Base-by-base conservation (phyloP, 2,888 invertebrate genomes). In the Cyclophora albipunctata region DNA sequence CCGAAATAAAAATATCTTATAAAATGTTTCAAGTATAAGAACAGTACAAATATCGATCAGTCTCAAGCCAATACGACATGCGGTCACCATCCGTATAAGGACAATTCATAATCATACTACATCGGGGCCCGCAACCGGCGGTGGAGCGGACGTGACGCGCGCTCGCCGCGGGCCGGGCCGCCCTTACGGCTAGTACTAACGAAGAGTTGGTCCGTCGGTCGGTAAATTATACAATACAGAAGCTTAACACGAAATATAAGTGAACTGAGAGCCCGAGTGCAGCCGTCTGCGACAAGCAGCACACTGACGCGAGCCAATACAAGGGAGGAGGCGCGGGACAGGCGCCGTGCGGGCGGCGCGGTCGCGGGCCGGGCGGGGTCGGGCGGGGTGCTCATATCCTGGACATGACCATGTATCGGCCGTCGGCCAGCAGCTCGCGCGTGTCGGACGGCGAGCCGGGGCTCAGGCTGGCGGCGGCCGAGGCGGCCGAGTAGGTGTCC, bases 381-480 rank as follows among this genome's bases (percentile, higher is more conserved):
- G 67, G 3, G 7, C 52, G 55, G 54, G 20, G 5, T 46, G 63
- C 67, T 86, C 81, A 90, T 71, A 90, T 90, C 46, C 80, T 78
- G 52, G 89, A 89, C 87, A 89, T 85, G 57, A 85, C 67, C 81
- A 89, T 81, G 67, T 91, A 90, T 46, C 90, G 86, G 3, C 91
- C 90, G 66, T 91, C 91, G 3, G 89, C 78, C 20, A 93, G 76
- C 49, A 93, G 78, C 73, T 93, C 93, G 57, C 91, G 83, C 6
- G 93, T 92, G 75, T 93, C 93, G 45, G 91, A 91, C 0, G 93
- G 92, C n/a, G 92, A 91, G 7, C 91, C 91, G 0, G 92, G 92
- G 67, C 92, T 92, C 34, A 91, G 91, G 67, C 92, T 92, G 45
- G 91, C 91, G 2, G 90, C 86, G 40, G 90, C 90, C 3, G 91